Base-by-base conservation (phyloP, 2,113 vertebrate genomes). In the Vicugna pacos region DNA sequence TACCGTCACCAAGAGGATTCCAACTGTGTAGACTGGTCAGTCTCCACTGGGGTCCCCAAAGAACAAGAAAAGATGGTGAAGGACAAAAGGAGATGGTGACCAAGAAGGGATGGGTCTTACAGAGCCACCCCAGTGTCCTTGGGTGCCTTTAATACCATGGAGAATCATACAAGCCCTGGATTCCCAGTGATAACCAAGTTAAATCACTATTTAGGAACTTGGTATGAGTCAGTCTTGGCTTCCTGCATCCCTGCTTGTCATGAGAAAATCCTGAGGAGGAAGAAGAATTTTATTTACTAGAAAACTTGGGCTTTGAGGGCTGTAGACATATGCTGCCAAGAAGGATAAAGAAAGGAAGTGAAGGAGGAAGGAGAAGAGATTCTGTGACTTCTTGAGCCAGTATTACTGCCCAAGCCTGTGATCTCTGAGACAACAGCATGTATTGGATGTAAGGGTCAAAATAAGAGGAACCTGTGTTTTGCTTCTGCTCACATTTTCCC, bases 1-100 rank as follows among this genome's bases (percentile, higher is more conserved):
- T 52, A 30, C 42, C 19, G 8, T 67, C 28, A 38, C 82, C 58
- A 16, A 6, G 26, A 72, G 22, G 16, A 72, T 17, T 72, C 35
- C 19, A 8, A 1, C 30, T 89, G 10, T 72, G 16, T 19, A 60
- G 22, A 17, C 24, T 0, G 0, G 3, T 54, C 9, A 0, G 1
- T 62, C 79, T 35, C 17, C 16, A 15, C 75, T 28, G 20, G 54
- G 17, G 7, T 4, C 12, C 24, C 46, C 0, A 0, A 35, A 56
- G 56, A 10, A 0, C 16, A 65, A 46, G 24, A 60, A 5, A 30
- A 52, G 4, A 32, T 8, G n/a, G 48, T 7, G 28, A 52, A 56
- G 79, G 35, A 54, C 38, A 30, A 38, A 67, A 81, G 58, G n/a
- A 81, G 3, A 50, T 1, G 4, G 20, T 22, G 5, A 46, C n/a